A percentile compares a stretch with the other conserved stretches of the same genome.
Evolutionary conservation across 35 echinoderm and acorn worm species (phyloP).

Genomic region (Ophioderma brevispina): DNA sequence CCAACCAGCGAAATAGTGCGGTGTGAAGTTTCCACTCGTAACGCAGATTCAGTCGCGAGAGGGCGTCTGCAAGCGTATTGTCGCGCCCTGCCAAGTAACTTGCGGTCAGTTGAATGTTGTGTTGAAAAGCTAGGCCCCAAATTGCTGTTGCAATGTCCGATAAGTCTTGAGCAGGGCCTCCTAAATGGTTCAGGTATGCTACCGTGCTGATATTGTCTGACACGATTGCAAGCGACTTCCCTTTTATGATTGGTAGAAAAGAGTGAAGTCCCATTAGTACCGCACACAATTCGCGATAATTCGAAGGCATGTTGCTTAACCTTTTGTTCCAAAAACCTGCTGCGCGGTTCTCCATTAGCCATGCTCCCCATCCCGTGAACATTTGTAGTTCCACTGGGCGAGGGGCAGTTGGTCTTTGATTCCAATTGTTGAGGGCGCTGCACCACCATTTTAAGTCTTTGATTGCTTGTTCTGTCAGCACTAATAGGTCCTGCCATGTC

Average conservation of each 20-base stretch:
- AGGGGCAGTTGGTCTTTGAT: slow-evolving; percentile 1
- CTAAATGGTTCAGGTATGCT: slow-evolving; percentile 58
- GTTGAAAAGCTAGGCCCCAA: slow-evolving; percentile 34
- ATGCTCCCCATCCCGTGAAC: slow-evolving; percentile 54
- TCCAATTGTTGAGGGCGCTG: slow-evolving; percentile 38
- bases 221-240: slow-evolving; percentile 50
- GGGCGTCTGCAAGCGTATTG: slow-evolving; percentile 4
- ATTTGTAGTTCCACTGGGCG: slow-evolving; percentile 24
- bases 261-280: slow-evolving; percentile 47
- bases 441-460: slow-evolving; percentile 45
- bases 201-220: slow-evolving; percentile 56
- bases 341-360: not conserved
- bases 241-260: slow-evolving; percentile 20
- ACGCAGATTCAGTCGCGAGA: slow-evolving; percentile 25
- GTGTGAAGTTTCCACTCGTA: slow-evolving; percentile 49
- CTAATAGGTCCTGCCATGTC: slow-evolving; percentile 21
- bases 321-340: slow-evolving; percentile 58
- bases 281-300: slow-evolving; percentile 64
- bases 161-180: slow-evolving; percentile 26
- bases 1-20: slow-evolving; percentile 9
- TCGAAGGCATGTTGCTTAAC: slow-evolving; percentile 33
- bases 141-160: slow-evolving; percentile 32
- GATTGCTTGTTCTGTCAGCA: slow-evolving; percentile 18
- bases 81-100: slow-evolving; percentile 29
- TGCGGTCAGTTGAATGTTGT: not conserved